Evolutionary conservation across 2,888 invertebrate species (phyloP).

Genomic region (Frankliniella intonsa): DNA sequence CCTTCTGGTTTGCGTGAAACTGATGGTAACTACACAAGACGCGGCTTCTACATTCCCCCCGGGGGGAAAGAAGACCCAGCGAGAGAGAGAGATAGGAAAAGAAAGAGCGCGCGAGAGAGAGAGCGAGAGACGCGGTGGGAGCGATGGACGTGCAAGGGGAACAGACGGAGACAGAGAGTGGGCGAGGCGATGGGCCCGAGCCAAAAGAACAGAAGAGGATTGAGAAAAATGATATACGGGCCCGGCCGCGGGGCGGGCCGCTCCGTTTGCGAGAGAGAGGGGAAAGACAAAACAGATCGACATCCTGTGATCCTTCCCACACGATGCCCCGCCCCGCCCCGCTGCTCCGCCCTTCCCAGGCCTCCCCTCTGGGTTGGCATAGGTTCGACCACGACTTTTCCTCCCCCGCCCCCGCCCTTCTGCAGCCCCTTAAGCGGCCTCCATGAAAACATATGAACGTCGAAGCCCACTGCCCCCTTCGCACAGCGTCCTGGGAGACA

Average conservation of each 20-base stretch:
- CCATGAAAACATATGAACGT: neutral
- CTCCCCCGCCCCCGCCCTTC: neutral
- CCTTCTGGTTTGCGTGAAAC: too few species aligned
- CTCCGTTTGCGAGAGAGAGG: neutral
- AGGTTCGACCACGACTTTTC: neutral
- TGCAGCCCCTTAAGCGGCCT: neutral
- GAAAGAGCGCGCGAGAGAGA: neutral
- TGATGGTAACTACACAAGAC: too few species aligned
- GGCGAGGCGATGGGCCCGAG: neutral
- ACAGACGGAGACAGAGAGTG: neutral
- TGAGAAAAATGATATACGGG: constrained; percentile 6
- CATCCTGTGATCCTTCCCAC: neutral
- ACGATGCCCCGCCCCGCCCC: too few species aligned
- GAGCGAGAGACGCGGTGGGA: neutral
- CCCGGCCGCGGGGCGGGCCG: too few species aligned
- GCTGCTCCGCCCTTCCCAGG: too few species aligned
- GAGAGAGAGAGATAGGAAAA: neutral
- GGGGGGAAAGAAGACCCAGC: neutral
- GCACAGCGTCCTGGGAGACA: too few species aligned
- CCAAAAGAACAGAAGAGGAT: constrained; percentile 4
- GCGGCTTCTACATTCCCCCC: too few species aligned
- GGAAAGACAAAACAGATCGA: neutral
- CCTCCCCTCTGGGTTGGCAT: too few species aligned
- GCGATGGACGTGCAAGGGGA: neutral
- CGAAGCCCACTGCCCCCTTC: too few species aligned